A percentile compares a stretch with the other conserved stretches of the same genome.
phyloP scores from a whole-genome alignment of 2,797 vertebrate species.

The Poecilia velifera region DNA sequence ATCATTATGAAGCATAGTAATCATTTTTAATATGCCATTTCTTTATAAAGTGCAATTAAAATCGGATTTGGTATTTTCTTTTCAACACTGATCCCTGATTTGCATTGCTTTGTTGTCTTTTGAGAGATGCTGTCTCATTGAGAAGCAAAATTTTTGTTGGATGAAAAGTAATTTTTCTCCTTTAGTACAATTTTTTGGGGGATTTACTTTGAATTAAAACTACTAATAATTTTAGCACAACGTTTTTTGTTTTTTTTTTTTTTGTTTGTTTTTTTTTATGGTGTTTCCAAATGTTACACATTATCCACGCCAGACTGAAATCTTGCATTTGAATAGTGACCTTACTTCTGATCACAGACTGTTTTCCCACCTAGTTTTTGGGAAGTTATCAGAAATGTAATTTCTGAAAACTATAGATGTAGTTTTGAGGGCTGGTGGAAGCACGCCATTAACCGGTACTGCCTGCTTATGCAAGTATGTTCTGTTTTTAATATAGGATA shows the following conservation, averaged over 20 bases:
- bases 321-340: neutral
- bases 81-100: neutral
- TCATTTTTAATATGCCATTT: neutral
- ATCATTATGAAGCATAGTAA: neutral
- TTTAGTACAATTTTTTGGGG: neutral
- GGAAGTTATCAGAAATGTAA: neutral
- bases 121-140: neutral
- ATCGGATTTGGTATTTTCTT: neutral
- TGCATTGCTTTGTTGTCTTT: neutral
- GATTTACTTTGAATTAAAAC: neutral
- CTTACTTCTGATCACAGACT: neutral
- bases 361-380: neutral
- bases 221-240: neutral
- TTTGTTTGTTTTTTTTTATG: neutral
- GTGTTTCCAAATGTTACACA: neutral
- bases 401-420: neutral
- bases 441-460: neutral
- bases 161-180: neutral
- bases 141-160: neutral
- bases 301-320: neutral
- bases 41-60: neutral
- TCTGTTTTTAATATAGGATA: neutral
- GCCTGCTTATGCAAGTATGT: neutral
- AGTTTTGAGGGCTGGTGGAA: neutral
- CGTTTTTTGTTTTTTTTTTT: neutral